These are phyloP conservation scores for Sapayoa aenigma DNA, from an alignment of 2,113 vertebrate genomes.

Conservation along the genomic window DNA sequence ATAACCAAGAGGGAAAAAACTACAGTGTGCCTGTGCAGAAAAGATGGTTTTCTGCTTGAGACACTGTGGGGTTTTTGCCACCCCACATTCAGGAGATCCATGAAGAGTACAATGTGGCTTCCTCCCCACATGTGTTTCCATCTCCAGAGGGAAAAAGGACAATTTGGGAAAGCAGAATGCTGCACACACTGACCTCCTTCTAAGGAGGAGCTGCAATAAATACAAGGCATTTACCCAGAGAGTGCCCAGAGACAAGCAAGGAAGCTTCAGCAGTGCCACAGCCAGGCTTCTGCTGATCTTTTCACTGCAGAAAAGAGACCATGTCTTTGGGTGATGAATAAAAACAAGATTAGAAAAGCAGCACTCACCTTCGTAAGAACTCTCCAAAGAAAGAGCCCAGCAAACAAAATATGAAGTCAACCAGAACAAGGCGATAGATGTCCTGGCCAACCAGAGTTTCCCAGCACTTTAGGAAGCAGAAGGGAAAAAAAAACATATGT, in stretches of 20 bases:
- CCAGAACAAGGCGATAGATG: constrained; percentile 88
- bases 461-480: constrained; percentile 84
- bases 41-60: not conserved
- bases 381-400: constrained; percentile 90
- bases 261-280: not conserved
- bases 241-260: not conserved
- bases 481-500: not conserved
- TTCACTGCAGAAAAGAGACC: not conserved
- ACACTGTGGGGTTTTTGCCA: not conserved
- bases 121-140: not conserved
- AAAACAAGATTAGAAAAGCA: not conserved
- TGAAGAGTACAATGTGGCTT: not conserved
- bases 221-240: not conserved
- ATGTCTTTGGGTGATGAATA: not conserved
- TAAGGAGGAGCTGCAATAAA: not conserved
- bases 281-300: not conserved
- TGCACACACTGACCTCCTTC: not conserved
- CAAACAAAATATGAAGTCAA: constrained; percentile 91
- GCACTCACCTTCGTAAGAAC: constrained; percentile 87
- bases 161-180: fast-evolving
- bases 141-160: not conserved
- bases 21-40: not conserved
- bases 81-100: not conserved
- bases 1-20: not conserved
- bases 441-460: constrained; percentile 90